These are phyloP conservation scores for Sebastiscus tertius DNA, from an alignment of 2,797 vertebrate species.

Conservation along the genomic window DNA sequence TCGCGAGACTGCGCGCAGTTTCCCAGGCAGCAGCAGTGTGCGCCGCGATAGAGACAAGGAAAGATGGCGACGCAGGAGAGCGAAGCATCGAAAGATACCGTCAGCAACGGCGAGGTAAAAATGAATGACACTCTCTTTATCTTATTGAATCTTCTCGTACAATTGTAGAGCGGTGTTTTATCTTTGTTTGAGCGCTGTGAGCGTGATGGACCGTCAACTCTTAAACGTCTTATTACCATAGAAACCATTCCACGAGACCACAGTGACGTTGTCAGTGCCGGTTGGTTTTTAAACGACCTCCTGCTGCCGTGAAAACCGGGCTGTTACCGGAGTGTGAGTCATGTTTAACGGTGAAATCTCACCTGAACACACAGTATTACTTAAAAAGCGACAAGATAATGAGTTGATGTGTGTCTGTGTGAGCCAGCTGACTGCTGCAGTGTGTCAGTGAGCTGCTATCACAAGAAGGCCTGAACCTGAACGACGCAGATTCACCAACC, in stretches of 20 bases:
- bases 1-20: constrained; percentile 71
- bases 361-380: neutral
- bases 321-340: neutral
- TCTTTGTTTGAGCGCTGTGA: neutral
- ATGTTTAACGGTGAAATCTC: neutral
- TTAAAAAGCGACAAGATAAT: too few species aligned
- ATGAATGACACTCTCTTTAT: constrained; percentile 51
- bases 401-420: neutral
- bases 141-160: neutral
- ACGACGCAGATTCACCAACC: constrained; percentile 49
- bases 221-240: constrained; percentile 1
- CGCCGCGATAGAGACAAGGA: constrained; percentile 81
- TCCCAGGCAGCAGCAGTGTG: constrained; percentile 60
- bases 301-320: constrained; percentile 24
- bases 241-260: constrained; percentile 31
- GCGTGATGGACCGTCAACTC: neutral
- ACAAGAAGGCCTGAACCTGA: constrained; percentile 66
- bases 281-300: constrained; percentile 76
- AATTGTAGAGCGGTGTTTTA: too few species aligned
- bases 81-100: constrained; percentile 69
- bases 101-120: constrained; percentile 87
- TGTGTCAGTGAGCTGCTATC: constrained; percentile 48
- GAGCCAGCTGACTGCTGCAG: constrained; percentile 27
- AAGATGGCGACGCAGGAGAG: constrained; percentile 89
- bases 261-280: constrained; percentile 80